Base-by-base conservation (phyloP, 2,113 vertebrate species). In the Sturnira hondurensis region DNA sequence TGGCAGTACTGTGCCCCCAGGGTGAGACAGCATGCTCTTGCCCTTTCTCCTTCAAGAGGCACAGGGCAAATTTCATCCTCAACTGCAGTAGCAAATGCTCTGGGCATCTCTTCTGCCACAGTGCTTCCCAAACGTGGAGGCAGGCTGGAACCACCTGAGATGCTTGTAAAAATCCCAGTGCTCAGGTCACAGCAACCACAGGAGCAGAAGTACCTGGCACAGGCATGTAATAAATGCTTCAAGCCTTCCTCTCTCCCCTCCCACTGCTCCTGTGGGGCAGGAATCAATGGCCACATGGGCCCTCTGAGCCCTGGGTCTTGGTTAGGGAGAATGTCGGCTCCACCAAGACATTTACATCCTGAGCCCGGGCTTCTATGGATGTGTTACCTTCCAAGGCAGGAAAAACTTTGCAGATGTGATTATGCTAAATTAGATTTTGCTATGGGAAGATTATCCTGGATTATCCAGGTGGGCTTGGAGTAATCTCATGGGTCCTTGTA, bases 231-330 rank as follows among this genome's bases (percentile, higher is more conserved):
- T 14, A 19, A 15, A 52, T 28, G 31, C 19, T 11, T 24, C 28
- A 56, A 43, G 1, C 15, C 3, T 19, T 83, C 17, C 26, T 63
- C 43, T 1, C 0, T 20, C 22, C 12, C 4, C 15, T 31, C 38
- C 54, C 8, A 9, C 11, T 76, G 8, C 43, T 47, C 74, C 56
- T 20, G 20, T 4, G 17, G 38, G 12, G 1, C 54, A 36, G 45
- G 43, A 33, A 7, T 56, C 63, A 0, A 0, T 15, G 22, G 41
- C 12, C 16, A 14, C 22, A 13, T 2, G 19, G 22, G 6, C 7
- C 45, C 33, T 73, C 78, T 3, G 24, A 86, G 24, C 28, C 45
- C 31, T 14, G 14, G 15, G 0, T 45, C 54, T 43, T 4, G 14
- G 28, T 28, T 22, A 33, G 8, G 7, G 12, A 45, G 83, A 22